phyloP scores from a whole-genome alignment of 2,888 invertebrate genomes.

The Ypsolopha scabrella region DNA sequence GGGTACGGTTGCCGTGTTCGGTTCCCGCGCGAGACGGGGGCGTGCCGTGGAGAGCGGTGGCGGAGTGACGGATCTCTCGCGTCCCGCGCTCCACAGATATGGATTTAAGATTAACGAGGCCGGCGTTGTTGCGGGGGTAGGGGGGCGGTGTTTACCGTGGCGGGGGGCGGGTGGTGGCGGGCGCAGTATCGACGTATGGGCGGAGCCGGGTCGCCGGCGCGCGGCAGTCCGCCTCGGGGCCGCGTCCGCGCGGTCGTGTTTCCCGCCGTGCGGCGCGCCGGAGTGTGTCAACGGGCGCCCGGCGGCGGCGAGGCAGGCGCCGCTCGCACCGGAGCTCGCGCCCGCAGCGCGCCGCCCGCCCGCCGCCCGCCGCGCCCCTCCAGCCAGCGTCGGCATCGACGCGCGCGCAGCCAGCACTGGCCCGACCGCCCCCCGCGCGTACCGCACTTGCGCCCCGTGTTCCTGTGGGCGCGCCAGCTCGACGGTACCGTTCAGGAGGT shows the following conservation, averaged over 20 bases:
- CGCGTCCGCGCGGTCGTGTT: background rate
- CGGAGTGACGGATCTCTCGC: background rate
- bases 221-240: slow-evolving; percentile 6
- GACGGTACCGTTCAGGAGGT: slow-evolving; percentile 86
- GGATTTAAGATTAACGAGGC: slow-evolving; percentile 55
- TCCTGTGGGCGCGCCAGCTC: slow-evolving; percentile 84
- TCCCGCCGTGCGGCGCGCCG: background rate
- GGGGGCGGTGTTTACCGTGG: slow-evolving; percentile 78
- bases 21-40: too few species aligned
- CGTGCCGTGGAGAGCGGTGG: background rate
- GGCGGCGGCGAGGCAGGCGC: slow-evolving; percentile 10
- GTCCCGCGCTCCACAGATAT: slow-evolving; percentile 23
- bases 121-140: slow-evolving; percentile 47
- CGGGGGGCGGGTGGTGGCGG: slow-evolving; percentile 74
- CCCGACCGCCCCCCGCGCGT: slow-evolving; percentile 41
- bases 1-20: background rate
- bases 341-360: slow-evolving; percentile 64
- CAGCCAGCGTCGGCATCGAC: slow-evolving; percentile 22
- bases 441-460: slow-evolving; percentile 83
- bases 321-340: slow-evolving; percentile 56
- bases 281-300: background rate
- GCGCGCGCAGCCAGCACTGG: slow-evolving; percentile 27
- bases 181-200: slow-evolving; percentile 63
- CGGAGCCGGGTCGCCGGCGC: slow-evolving; percentile 58
- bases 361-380: slow-evolving; percentile 56